These are phyloP conservation scores for Irena cyanogastra DNA, from an alignment of 2,113 vertebrate genomes.

Conservation along the genomic window DNA sequence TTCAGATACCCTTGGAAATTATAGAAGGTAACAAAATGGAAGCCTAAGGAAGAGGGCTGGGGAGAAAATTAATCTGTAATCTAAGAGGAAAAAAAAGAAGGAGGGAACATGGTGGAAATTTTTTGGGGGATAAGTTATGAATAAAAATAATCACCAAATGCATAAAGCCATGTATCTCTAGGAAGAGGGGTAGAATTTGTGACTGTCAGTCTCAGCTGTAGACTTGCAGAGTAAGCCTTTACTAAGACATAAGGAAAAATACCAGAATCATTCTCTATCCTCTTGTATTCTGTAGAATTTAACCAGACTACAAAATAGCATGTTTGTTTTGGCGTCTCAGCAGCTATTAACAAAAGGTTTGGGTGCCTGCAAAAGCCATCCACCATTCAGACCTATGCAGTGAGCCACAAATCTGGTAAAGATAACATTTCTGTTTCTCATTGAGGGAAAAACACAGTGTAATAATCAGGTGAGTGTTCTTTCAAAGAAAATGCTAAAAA, in stretches of 20 bases:
- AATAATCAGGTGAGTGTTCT: not conserved
- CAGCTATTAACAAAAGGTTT: not conserved
- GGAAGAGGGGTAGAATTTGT: not conserved
- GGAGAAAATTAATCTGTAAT: not conserved
- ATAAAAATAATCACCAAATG: not conserved
- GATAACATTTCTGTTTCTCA: conserved; percentile 22
- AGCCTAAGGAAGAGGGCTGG: not conserved
- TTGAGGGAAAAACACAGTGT: not conserved
- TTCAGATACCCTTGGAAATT: not conserved
- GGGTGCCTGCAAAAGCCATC: conserved; percentile 5
- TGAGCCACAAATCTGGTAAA: conserved; percentile 9
- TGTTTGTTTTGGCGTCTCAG: not conserved
- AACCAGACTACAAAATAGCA: not conserved
- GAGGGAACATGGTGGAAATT: not conserved
- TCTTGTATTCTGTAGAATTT: not conserved
- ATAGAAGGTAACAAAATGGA: not conserved
- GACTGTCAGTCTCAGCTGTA: not conserved
- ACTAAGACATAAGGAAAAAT: not conserved
- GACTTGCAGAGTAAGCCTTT: not conserved
- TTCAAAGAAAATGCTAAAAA: not conserved
- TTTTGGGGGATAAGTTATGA: not conserved
- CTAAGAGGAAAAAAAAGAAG: not conserved
- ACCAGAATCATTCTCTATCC: not conserved
- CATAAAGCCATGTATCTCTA: not conserved
- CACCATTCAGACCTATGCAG: not conserved